Base-by-base conservation (phyloP, 1,140 invertebrate species). In the honey bee (Apis mellifera) region DNA sequence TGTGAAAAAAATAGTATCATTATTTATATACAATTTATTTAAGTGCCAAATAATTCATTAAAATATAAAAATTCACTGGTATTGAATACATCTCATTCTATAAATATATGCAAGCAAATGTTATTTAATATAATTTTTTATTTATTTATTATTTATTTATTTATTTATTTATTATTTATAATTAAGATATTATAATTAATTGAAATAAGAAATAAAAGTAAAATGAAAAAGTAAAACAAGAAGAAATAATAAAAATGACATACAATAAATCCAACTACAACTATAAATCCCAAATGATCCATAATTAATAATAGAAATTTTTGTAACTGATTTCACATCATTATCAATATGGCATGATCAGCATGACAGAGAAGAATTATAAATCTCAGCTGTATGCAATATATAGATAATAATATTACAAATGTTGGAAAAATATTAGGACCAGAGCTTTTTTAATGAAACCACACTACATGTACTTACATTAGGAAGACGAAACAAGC, bases 401-500 rank as follows among this genome's bases (percentile, higher is more conserved):
- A 17, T 13, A 54, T 50, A 21, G 5, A 2, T 11, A 21, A 19
- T 17, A 26, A 55, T n/a, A 68, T 15, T 57, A 64, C 3, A 8
- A 79, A 5, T 23, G 17, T 82, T 2, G 5, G 11, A 66, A 59
- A 79, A 42, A 59, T 55, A 57, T 52, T 84, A 69, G 73, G 42
- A 79, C 15, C 84, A 79, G 79, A 72, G 68, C 71, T 60, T 69
- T 70, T 74, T 65, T 79, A 84, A 52, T 72, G 82, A 78, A 82
- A 75, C 68, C 70, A 79, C 73, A 71, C 55, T 84, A 60, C 83
- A 71, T 84, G 72, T 92, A 93, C 93, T 94, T 93, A 94, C 93
- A 74, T 92, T 93, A 32, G 92, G 82, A 57, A 91, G 87, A 13
- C 92, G 92, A 89, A 94, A 94, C 85, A 92, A 89, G 91, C 90